phyloP scores from a whole-genome alignment of 2,888 invertebrate genomes.

The Tenthredo livida region DNA sequence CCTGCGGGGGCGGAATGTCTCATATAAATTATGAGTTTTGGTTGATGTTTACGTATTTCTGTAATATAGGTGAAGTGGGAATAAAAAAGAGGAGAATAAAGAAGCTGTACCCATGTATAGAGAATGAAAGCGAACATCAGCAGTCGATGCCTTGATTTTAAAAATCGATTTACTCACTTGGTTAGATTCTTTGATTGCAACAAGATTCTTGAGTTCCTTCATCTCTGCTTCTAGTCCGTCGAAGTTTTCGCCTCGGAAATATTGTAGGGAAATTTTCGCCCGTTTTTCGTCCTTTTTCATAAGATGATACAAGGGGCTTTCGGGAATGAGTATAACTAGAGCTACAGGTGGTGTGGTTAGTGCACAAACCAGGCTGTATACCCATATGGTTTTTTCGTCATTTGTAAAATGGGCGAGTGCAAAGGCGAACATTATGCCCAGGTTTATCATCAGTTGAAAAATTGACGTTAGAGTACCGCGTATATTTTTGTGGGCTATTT shows the following conservation, averaged over 20 bases:
- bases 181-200: slow-evolving; percentile 52
- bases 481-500: slow-evolving; percentile 65
- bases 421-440: slow-evolving; percentile 72
- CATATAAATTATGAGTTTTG: too few relatives aligned
- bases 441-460: slow-evolving; percentile 70
- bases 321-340: slow-evolving; percentile 64
- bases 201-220: slow-evolving; percentile 62
- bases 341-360: slow-evolving; percentile 65
- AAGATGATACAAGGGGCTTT: slow-evolving; percentile 69
- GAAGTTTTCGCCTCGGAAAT: slow-evolving; percentile 63
- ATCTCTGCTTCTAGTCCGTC: slow-evolving; percentile 63
- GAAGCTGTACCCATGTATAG: too few relatives aligned
- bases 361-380: slow-evolving; percentile 69
- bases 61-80: too few relatives aligned
- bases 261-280: slow-evolving; percentile 65
- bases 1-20: slow-evolving; percentile 54
- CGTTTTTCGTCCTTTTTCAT: slow-evolving; percentile 60
- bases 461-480: slow-evolving; percentile 67
- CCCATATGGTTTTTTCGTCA: slow-evolving; percentile 61
- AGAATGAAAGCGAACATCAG: background rate
- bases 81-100: background rate
- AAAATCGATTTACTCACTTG: slow-evolving; percentile 60
- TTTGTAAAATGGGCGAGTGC: slow-evolving; percentile 58
- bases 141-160: background rate
- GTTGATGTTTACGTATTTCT: too few relatives aligned